Evolutionary conservation across 2,797 vertebrate genomes (phyloP).

Genomic region (Urophycis tenuis): DNA sequence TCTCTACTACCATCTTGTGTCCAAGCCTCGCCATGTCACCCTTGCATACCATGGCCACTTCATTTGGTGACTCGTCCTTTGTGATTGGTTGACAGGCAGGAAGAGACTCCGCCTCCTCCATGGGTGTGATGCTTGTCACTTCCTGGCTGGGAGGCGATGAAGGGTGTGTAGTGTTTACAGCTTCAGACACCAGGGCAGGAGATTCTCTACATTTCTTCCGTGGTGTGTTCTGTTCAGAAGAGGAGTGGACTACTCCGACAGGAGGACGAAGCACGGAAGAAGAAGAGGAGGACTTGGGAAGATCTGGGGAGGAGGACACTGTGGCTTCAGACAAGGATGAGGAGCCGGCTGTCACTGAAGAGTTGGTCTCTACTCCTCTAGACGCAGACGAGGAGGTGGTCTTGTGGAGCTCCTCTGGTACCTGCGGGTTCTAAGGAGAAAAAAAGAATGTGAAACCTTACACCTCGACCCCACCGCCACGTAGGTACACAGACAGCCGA

Average conservation of each 20-base stretch:
- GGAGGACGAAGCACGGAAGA: not conserved
- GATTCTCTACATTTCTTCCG: conserved; percentile 23
- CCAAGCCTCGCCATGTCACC: conserved; percentile 9
- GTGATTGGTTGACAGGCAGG: not conserved
- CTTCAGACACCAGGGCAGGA: conserved; percentile 1
- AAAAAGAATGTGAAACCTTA: not conserved
- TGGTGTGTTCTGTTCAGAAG: conserved; percentile 22
- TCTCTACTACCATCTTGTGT: conserved; percentile 39
- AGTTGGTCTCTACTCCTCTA: too few species aligned
- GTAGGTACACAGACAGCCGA: not conserved
- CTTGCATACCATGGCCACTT: not conserved
- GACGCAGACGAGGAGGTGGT: too few species aligned
- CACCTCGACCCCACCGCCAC: not conserved
- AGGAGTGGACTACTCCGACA: not conserved
- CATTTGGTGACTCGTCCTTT: not conserved
- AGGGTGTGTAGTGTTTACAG: not conserved
- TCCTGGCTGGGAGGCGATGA: conserved; percentile 26
- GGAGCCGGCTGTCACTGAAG: too few species aligned
- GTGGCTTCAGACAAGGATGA: too few species aligned
- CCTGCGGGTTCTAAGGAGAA: not conserved
- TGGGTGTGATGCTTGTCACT: not conserved
- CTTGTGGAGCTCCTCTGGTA: not conserved
- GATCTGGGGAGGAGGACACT: not conserved
- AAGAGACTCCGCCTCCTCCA: not conserved
- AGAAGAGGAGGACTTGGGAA: not conserved